Percentiles rank a stretch among this genome's conserved stretches.
These are phyloP conservation scores for Stegodyphus dumicola DNA, from an alignment of 1,140 invertebrate species.

Conservation along the genomic window DNA sequence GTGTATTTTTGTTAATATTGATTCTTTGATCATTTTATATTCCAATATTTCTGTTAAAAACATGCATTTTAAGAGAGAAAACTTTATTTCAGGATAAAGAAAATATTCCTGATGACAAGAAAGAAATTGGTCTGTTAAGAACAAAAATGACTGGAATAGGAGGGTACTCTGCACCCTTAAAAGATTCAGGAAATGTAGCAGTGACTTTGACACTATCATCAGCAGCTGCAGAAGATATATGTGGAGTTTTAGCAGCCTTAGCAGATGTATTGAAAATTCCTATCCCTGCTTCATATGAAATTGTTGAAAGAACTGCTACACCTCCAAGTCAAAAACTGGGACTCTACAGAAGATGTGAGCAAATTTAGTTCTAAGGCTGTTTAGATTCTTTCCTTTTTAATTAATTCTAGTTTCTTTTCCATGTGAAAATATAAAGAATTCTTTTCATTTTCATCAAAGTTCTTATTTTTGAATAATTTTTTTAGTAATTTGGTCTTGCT, in stretches of 20 bases:
- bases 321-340: slow-evolving; percentile 84
- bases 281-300: slow-evolving; percentile 84
- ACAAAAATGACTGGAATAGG: slow-evolving; percentile 65
- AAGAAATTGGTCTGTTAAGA: slow-evolving; percentile 38
- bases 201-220: slow-evolving; percentile 92
- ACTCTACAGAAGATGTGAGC: slow-evolving; percentile 73
- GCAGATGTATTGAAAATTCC: slow-evolving; percentile 92
- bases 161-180: slow-evolving; percentile 69
- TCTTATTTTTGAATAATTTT: too few species aligned
- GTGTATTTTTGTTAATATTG: too few species aligned
- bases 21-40: too few species aligned
- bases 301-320: slow-evolving; percentile 81
- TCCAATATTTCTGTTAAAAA: too few species aligned
- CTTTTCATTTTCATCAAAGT: too few species aligned
- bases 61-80: too few species aligned
- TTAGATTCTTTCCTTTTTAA: neutral
- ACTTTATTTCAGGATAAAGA: slow-evolving; percentile 67
- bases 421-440: too few species aligned
- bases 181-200: slow-evolving; percentile 86
- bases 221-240: slow-evolving; percentile 90
- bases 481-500: too few species aligned
- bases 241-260: slow-evolving; percentile 87
- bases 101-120: slow-evolving; percentile 65
- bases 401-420: neutral
- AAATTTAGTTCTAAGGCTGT: neutral